Base-by-base conservation (phyloP, 2,113 vertebrate genomes). In the Sorex araneus region DNA sequence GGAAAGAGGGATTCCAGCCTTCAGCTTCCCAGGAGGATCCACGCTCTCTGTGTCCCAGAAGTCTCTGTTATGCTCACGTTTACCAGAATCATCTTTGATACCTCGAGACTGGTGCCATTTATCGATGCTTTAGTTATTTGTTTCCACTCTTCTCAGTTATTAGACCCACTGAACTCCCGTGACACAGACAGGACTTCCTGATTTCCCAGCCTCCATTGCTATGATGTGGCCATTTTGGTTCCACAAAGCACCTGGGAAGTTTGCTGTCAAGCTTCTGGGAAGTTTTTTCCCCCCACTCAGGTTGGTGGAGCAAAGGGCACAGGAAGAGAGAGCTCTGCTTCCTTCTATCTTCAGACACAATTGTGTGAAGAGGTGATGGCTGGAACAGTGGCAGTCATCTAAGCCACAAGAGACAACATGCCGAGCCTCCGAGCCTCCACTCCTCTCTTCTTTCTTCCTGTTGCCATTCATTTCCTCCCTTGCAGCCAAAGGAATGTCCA, bases 361-460 rank as follows among this genome's bases (percentile, higher is more conserved):
- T 57, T 60, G 47, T 43, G 9, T 82, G 81, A 57, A 75, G 71
- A 87, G 30, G 30, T 74, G 70, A 84, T 15, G 21, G 25, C 69
- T 63, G 94, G 74, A 54, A 32, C 76, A 40, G 25, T 12, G 47
- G 87, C 87, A 95, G 43, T 80, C 88, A 79, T 40, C 11, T 60
- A 83, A 78, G 57, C 34, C 7, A 85, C 8, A 32, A 12, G 11
- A 90, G 43, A 30, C 83, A 76, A 47, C 34, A 43, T 8, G 6
- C 43, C 64, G 45, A 27, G 77, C n/a, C n/a, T 32, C 32, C 47
- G 15, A 60, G 57, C 57, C 19, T 70, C 64, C 74, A 36, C 92
- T 73, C 66, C 63, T 43, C 50, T 28, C 27, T 13, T 47, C 19
- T 13, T 69, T 57, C 45, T 15, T 75, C 43, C 25, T 66, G 70